Base-by-base conservation (phyloP, 1,140 invertebrate genomes). In the Drosophila dunni region DNA sequence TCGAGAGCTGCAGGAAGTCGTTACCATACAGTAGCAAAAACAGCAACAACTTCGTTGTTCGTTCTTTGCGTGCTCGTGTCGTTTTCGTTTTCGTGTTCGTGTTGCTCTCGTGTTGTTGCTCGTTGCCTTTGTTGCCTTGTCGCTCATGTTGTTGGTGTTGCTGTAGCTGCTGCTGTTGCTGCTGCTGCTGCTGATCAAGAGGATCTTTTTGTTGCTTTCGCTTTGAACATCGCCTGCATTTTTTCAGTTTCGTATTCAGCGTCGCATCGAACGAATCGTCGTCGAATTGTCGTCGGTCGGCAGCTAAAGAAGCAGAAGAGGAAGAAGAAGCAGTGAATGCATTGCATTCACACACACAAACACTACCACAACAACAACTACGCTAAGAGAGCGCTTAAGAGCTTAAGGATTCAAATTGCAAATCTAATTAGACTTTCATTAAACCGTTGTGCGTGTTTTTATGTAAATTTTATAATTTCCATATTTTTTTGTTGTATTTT, bases 181-280 rank as follows among this genome's bases (percentile, higher is more conserved):
- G 48, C 60, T 53, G 57, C 42, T 51, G 65, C 7, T 53, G 67
- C 61, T 51, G 62, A 34, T 50, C 58, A 46, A 45, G 58, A 63
- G 75, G 70, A 73, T 77, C 70, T 61, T 65, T 44, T 17, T 38
- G 34, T 36, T 42, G 63, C 56, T 40, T 50, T 50, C 45, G 44
- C 13, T 54, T 17, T 42, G 45, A n/a, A 24, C 50, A 48, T 60
- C 53, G 58, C 51, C 56, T 88, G 84, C 84, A 89, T 84, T 89
- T 89, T 81, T 88, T 80, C 84, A 89, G 84, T 89, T 89, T 81
- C 62, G 70, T 64, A 71, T 81, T 89, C 71, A 79, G 81, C 84
- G 81, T 89, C 84, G 84, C 85, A 84, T 54, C 65, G 85, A 78
- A 50, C 78, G 80, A 80, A 88, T 11, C 45, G 17, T 46, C 38